Conservation (phyloP, 2,113 vertebrate species). For the Crotalus helleri region DNA sequence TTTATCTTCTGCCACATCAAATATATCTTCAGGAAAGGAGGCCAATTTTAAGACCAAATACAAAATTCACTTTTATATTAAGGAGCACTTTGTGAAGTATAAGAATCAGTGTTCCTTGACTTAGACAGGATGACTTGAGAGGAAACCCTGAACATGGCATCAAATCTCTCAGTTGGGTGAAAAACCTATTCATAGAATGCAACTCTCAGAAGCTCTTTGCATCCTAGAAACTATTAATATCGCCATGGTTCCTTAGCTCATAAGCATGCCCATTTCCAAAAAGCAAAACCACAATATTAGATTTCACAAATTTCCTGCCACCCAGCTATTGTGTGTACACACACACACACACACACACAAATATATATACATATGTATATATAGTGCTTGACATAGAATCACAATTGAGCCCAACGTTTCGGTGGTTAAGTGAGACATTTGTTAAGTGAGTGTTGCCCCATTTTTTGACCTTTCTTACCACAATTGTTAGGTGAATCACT, state of each 20-base stretch:
- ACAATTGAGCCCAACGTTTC: too few species aligned
- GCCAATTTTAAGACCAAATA: not conserved
- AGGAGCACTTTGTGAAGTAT: not conserved
- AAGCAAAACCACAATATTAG: conserved; percentile 63
- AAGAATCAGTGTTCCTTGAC: not conserved
- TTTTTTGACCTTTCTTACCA: too few species aligned
- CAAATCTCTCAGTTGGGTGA: not conserved
- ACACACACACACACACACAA: too few species aligned
- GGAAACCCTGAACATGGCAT: not conserved
- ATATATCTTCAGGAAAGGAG: not conserved
- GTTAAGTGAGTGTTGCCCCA: too few species aligned
- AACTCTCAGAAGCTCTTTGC: conserved; percentile 52
- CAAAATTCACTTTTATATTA: conserved; percentile 1
- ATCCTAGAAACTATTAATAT: conserved; percentile 45
- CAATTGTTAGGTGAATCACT: too few species aligned
- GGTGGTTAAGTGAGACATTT: too few species aligned
- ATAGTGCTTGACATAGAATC: too few species aligned
- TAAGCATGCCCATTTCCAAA: not conserved
- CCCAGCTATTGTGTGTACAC: conserved; percentile 55
- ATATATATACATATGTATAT: too few species aligned
- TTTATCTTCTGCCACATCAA: not conserved
- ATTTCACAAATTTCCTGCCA: conserved; percentile 45
- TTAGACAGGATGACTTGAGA: rapidly evolving
- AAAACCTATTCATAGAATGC: conserved; percentile 51
- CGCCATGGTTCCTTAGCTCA: conserved; percentile 12